Evolutionary conservation across 2,888 invertebrate genomes (phyloP), one percentile per base, ranked within the genome.

Genomic region (Coleophora flavipennella): DNA sequence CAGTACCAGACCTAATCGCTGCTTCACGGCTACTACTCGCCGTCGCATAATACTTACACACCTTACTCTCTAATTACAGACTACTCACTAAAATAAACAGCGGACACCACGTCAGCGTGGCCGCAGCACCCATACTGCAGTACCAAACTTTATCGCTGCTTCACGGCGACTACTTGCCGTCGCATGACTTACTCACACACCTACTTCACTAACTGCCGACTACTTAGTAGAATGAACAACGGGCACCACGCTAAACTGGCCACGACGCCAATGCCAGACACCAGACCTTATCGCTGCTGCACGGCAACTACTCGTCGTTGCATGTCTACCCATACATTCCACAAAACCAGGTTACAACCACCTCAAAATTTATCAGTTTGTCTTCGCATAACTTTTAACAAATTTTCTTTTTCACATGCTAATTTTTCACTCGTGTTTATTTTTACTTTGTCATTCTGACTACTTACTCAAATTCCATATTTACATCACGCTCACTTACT

Each of bases 11-110:
- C 95, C 92, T 95, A 95, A 94, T 93, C 88, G 83, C 54, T 85
- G 69, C 85, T 85, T 45, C 84, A 83, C 80, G 84, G 84, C 78
- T 20, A 79, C 25, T 20, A 20, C 20, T 13, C 83, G 84, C 83
- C 80, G 84, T 84, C 78, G 85, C 83, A 72, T 83, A 80, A 51
- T 81, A 80, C 13, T n/a, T n/a, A n/a, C n/a, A n/a, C n/a, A n/a
- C n/a, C n/a, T n/a, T n/a, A n/a, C n/a, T n/a, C n/a, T n/a, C n/a
- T n/a, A n/a, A n/a, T n/a, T n/a, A n/a, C n/a, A n/a, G n/a, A n/a
- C n/a, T n/a, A n/a, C n/a, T n/a, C n/a, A n/a, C n/a, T n/a, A 90
- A 97, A 75, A 98, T 98, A 97, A 97, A 97, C 88, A 92, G 93
- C 65, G 93, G 95, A 39, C 95, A 96, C 79, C 95, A 96, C 81